Percentiles rank a stretch among this genome's conserved stretches.
Evolutionary conservation across 1,140 invertebrate genomes (phyloP).

Genomic region (Scaptodrosophila lebanonensis): DNA sequence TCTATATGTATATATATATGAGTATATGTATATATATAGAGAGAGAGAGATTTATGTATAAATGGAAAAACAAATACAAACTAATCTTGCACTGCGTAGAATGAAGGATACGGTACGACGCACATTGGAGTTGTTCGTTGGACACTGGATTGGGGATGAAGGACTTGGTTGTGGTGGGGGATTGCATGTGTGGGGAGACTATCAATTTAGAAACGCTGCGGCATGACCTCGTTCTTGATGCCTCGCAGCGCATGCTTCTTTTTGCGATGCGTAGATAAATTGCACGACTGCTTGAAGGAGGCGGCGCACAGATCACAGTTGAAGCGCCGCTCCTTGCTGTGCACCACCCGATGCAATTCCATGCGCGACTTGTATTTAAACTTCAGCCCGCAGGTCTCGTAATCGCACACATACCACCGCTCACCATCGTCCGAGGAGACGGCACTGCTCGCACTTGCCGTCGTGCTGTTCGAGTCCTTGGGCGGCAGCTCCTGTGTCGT

Average conservation of each 20-base stretch:
- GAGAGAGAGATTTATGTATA: not conserved
- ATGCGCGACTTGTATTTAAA: constrained; percentile 73
- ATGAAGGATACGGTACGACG: too few relatives aligned
- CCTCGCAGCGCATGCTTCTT: constrained; percentile 67
- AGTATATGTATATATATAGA: constrained; percentile 3
- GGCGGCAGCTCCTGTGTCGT: constrained; percentile 45
- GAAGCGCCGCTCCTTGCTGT: constrained; percentile 71
- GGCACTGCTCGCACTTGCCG: constrained; percentile 68
- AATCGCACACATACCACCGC: constrained; percentile 71
- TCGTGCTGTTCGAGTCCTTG: constrained; percentile 69
- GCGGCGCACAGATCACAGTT: constrained; percentile 68
- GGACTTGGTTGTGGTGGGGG: not conserved
- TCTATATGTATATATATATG: constrained; percentile 9
- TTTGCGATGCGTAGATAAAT: constrained; percentile 70
- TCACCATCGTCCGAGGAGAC: constrained; percentile 70
- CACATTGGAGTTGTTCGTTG: too few relatives aligned
- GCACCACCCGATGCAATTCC: constrained; percentile 70
- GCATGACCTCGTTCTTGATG: constrained; percentile 55
- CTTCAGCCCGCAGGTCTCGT: constrained; percentile 63
- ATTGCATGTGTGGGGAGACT: not conserved
- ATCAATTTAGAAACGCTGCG: constrained; percentile 52
- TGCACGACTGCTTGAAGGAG: constrained; percentile 72
- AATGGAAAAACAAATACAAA: too few relatives aligned
- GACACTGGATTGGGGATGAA: too few relatives aligned
- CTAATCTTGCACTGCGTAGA: too few relatives aligned